Evolutionary conservation across 2,888 invertebrate species (phyloP), one percentile per base, ranked within the genome.

Genomic region (Alloplasta piceator): DNA sequence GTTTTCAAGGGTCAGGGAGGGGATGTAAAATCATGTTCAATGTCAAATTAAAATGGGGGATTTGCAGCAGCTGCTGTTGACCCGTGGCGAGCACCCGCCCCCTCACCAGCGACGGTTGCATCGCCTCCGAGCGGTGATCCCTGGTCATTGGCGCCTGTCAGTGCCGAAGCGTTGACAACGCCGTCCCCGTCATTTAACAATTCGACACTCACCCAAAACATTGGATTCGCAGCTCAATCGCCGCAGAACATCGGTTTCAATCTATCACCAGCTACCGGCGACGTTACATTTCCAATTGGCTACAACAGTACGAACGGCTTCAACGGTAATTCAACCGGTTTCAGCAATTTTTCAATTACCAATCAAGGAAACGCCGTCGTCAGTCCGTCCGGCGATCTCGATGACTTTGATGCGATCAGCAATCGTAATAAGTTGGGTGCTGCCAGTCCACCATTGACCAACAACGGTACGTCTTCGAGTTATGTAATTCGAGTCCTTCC

Each of bases 351-450:
- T 72, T 39, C 89, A 63, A 60, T 84, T 9, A 87, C 87, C 55
- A 90, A 86, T 84, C 90, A 88, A 66, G 86, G 86, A 84, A 88
- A 85, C 80, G 79, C 86, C 39, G 83, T 82, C 10, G 79, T 79
- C 61, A 91, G 90, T 86, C 94, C 95, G 4, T 93, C 94, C 1
- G 94, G 95, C 5, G 97, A 97, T 92, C 93, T 97, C 91, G 97
- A 97, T 92, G 97, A 98, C 91, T 98, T 98, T 92, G 97, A 97
- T 92, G 94, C 96, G 83, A 95, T 98, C 84, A 96, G 96, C 80
- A 97, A 97, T 93, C 94, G 97, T 80, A 95, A 95, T 89, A 93
- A 92, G 89, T 84, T 89, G 50, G 90, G 88, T 85, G 84, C 91
- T 85, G 84, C 91, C 78, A 92, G 91, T 87, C 90, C 90, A 26